Evolutionary conservation across 2,888 invertebrate species (phyloP).

Genomic region (Melangyna quadrimaculata): DNA sequence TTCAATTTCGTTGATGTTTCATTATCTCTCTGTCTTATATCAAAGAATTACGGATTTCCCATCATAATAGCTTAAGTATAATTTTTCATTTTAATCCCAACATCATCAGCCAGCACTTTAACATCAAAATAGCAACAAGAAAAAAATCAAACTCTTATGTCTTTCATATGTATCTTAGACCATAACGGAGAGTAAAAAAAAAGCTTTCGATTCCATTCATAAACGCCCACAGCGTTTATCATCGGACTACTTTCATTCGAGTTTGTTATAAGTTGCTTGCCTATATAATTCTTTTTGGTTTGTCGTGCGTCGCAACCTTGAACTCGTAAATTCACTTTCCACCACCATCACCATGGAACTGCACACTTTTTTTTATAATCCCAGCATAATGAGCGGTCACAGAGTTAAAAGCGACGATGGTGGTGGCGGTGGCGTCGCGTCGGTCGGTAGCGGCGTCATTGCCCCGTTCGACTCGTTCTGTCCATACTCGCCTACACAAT

Average conservation of each 20-base stretch:
- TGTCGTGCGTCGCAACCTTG: conserved; percentile 43
- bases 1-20: conserved; percentile 13
- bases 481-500: conserved; percentile 47
- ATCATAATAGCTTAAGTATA: neutral
- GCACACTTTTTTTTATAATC: conserved; percentile 36
- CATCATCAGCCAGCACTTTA: neutral
- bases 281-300: conserved; percentile 10
- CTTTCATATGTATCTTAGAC: neutral
- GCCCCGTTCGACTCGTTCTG: neutral
- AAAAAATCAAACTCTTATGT: neutral
- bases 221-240: conserved; percentile 11
- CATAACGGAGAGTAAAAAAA: neutral
- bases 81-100: conserved; percentile 17
- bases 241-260: conserved; percentile 2
- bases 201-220: conserved; percentile 33
- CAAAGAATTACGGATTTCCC: conserved; percentile 3
- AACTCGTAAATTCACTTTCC: conserved; percentile 62
- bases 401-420: conserved; percentile 1
- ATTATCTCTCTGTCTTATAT: neutral
- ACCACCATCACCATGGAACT: neutral
- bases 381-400: conserved; percentile 24
- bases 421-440: neutral
- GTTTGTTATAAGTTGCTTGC: conserved; percentile 20
- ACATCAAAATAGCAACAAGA: neutral
- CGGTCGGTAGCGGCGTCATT: too few species aligned